Conservation (phyloP, 2,797 vertebrate genomes). For the Pseudocheirus occidentalis region DNA sequence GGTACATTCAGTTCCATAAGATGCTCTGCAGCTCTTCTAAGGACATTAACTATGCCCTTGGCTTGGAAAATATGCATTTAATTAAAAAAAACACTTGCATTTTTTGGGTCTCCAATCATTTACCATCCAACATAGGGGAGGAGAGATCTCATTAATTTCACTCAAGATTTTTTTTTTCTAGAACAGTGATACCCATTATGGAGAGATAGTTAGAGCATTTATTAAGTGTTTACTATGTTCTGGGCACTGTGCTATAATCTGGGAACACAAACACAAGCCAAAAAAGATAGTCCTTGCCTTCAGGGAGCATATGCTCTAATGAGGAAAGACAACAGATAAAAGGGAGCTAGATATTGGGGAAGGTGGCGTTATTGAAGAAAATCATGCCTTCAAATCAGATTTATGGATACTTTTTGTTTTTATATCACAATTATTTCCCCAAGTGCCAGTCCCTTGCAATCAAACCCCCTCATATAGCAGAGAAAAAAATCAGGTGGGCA, state of each 20-base stretch:
- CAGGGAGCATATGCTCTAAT: neutral
- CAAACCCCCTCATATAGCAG: neutral
- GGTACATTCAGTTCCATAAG: neutral
- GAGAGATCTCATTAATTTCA: neutral
- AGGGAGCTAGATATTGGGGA: neutral
- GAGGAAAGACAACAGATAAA: neutral
- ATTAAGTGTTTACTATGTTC: neutral
- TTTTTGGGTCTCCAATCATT: neutral
- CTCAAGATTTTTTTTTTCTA: neutral
- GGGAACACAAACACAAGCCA: neutral
- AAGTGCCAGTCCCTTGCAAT: neutral
- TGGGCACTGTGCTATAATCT: too few relatives aligned
- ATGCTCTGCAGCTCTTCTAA: neutral
- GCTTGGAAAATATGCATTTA: neutral
- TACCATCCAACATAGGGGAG: neutral
- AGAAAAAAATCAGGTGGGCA: neutral
- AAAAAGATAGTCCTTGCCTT: neutral
- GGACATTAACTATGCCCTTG: neutral
- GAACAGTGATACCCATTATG: neutral
- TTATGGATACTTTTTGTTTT: neutral
- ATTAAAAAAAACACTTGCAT: neutral
- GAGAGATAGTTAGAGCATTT: neutral
- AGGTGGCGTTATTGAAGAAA: neutral
- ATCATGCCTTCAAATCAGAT: neutral
- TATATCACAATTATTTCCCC: neutral